Evolutionary conservation across 2,797 vertebrate species (phyloP), one percentile per base, ranked within the genome.

Genomic region (Monodelphis domestica): DNA sequence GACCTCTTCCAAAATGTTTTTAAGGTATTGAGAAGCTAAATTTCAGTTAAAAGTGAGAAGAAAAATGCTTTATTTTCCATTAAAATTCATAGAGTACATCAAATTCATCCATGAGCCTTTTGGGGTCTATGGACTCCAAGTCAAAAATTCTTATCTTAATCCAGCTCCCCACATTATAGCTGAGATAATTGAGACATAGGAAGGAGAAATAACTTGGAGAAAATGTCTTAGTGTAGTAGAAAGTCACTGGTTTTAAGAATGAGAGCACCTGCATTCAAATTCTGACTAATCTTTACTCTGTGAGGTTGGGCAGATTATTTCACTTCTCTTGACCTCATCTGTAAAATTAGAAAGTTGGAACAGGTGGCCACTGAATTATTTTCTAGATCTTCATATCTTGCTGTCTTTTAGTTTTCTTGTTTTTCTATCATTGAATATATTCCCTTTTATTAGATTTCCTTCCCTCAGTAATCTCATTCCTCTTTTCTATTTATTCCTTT

Each of bases 401-500:
- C 51, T 50, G 45, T 12, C 12, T 33, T 88, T 28, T 78, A 12
- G 12, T 53, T 89, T 29, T 88, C 50, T 56, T 53, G 33, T 54
- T 4, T 63, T 30, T 54, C 51, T 29, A 90, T 38, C 51, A 84
- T 91, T 38, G 57, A 88, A 52, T 54, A 12, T 12, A 93, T 92
- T 93, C 63, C 28, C 3, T 53, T 5, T 70, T 11, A 84, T 87
- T 89, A 52, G 57, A 59, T 53, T n/a, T 87, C 50, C 11, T 29
- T 89, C 56, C 29, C 50, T 91, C 78, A 89, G n/a, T 1, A 90
- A 30, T 55, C 21, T 89, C 59, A 53, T 88, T 88, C 21, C 9
- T 63, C 63, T 51, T 91, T 91, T 88, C 33, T 89, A 59, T 87
- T 50, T 88, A 52, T 91, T 90, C 51, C 91, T 78, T 91, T 55